Evolutionary conservation across 2,797 vertebrate species (phyloP).

Genomic region (Hapalemur alaotrensis): DNA sequence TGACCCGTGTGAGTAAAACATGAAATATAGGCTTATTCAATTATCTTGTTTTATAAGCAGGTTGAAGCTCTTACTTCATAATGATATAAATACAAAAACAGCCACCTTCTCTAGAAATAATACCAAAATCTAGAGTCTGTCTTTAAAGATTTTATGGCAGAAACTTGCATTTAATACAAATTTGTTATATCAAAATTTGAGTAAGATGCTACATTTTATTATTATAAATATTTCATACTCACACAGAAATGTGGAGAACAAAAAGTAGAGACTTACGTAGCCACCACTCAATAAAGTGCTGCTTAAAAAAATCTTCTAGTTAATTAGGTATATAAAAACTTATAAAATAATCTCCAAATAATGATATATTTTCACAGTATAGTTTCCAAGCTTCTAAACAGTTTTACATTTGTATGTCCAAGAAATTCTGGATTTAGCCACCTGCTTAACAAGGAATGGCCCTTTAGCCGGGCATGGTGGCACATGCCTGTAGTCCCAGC

Average conservation of each 20-base stretch:
- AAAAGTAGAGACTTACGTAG: not conserved
- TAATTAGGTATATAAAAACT: not conserved
- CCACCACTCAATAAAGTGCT: not conserved
- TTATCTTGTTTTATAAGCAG: not conserved
- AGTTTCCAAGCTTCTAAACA: not conserved
- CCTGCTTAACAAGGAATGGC: not conserved
- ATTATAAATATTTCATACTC: not conserved
- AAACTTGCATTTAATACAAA: not conserved
- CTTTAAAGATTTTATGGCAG: not conserved
- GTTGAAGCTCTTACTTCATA: not conserved
- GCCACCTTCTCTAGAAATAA: not conserved
- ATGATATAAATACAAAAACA: not conserved
- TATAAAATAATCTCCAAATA: not conserved
- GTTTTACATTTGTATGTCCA: not conserved
- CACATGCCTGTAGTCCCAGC: too few relatives aligned
- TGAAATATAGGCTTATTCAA: rapidly evolving
- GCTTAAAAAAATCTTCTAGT: not conserved
- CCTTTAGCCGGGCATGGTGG: too few relatives aligned
- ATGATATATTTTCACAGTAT: not conserved
- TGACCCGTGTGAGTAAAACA: not conserved
- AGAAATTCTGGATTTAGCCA: not conserved
- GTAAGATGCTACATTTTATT: not conserved
- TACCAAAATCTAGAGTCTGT: not conserved
- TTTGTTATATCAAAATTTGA: not conserved
- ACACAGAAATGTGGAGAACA: not conserved